Base-by-base conservation (phyloP, 2,113 vertebrate species). In the Sapayoa aenigma region DNA sequence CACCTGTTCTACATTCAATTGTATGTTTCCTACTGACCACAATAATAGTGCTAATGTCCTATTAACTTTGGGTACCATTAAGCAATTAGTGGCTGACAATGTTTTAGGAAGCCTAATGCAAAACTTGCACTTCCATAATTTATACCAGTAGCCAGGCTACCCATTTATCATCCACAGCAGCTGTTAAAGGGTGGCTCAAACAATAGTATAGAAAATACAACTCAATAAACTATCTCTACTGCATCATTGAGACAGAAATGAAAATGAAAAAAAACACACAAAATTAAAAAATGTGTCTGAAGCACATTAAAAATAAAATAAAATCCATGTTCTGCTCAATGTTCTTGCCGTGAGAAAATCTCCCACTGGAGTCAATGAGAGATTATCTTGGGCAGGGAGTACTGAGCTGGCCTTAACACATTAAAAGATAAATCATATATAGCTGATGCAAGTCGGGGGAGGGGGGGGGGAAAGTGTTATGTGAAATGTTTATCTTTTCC, bases 341-440 rank as follows among this genome's bases (percentile, higher is more conserved):
- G 56, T 88, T 90, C 56, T 75, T 94, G 79, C 76, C 72, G 33
- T 65, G 58, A 90, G 93, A 95, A 96, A 89, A 86, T 78, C 73
- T 94, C 49, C 60, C 3, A 1, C 39, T 75, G 73, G 88, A 96
- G 92, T 84, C 86, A 96, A 72, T 92, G 95, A 86, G 83, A 96
- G 85, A 93, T 95, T 95, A 87, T 90, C 76, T 95, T 27, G 76
- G 69, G 76, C 90, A 82, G 56, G 44, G 80, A 96, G 60, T 5
- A 91, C 65, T 68, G 79, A 91, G 86, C 83, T 95, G 94, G 63
- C 71, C 67, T 73, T 89, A 88, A 83, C 91, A 93, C 90, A 93
- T 86, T 80, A 77, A 90, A 95, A 97, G 87, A 96, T 95, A 97
- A 95, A 96, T 97, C 90, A 97, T 52, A 88, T n/a, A 90, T 35